Evolutionary conservation across 2,113 vertebrate species (phyloP).

Genomic region (cat (Felis catus)): F.catus_Fca126_mat1.0 CM031423.1:12525501-12526000

Average conservation of each 20-base stretch:
- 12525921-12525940: not conserved
- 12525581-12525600: not conserved
- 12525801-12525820: not conserved
- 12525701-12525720: not conserved
- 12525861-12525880: not conserved
- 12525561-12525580: not conserved
- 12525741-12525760: not conserved
- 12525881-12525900: not conserved
- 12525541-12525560: accelerated
- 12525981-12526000: not conserved
- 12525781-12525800: not conserved
- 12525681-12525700: not conserved
- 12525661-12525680: not conserved
- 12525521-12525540: not conserved
- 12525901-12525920: not conserved
- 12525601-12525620: not conserved
- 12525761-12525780: not conserved
- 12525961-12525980: not conserved
- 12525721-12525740: not conserved
- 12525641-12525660: not conserved
- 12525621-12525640: not conserved
- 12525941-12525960: not conserved
- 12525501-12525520: not conserved
- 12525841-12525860: not conserved
- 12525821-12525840: not conserved